These are phyloP conservation scores for Pedicia rivosa DNA, from an alignment of 2,888 invertebrate genomes.

Conservation along the genomic window DNA sequence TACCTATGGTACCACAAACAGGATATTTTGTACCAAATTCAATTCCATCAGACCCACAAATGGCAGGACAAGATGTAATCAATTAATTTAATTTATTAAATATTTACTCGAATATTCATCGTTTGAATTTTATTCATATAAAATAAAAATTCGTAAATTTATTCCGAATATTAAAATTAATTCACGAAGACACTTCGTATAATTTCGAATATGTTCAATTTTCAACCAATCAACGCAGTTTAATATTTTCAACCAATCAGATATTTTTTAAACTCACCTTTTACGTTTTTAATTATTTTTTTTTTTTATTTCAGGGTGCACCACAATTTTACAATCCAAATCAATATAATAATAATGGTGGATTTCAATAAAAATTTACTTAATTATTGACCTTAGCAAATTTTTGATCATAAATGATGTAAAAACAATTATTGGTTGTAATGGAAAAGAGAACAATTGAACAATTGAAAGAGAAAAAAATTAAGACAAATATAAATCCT, in stretches of 20 bases:
- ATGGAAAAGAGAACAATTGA: too few relatives aligned
- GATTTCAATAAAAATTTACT: slow-evolving; percentile 14
- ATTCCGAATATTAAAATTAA: too few relatives aligned
- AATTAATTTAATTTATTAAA: background rate
- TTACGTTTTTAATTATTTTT: background rate
- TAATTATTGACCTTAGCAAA: too few relatives aligned
- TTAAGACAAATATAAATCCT: too few relatives aligned
- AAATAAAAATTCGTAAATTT: background rate
- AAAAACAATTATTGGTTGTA: too few relatives aligned
- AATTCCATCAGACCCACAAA: slow-evolving; percentile 1
- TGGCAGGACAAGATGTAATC: background rate
- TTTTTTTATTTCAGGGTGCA: slow-evolving; percentile 12
- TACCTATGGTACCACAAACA: slow-evolving; percentile 27
- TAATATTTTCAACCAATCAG: too few relatives aligned
- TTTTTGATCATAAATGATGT: too few relatives aligned
- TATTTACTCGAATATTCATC: background rate
- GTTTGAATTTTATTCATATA: background rate
- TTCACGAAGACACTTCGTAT: too few relatives aligned
- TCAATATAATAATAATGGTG: slow-evolving; percentile 14
- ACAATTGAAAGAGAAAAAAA: too few relatives aligned
- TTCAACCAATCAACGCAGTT: too few relatives aligned
- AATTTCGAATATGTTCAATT: too few relatives aligned
- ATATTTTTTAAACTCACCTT: too few relatives aligned
- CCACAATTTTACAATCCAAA: slow-evolving; percentile 18
- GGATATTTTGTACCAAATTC: slow-evolving; percentile 25